Evolutionary conservation across 2,797 vertebrate species (phyloP), one percentile per base, ranked within the genome.

Genomic region (Hylomyscus alleni): DNA sequence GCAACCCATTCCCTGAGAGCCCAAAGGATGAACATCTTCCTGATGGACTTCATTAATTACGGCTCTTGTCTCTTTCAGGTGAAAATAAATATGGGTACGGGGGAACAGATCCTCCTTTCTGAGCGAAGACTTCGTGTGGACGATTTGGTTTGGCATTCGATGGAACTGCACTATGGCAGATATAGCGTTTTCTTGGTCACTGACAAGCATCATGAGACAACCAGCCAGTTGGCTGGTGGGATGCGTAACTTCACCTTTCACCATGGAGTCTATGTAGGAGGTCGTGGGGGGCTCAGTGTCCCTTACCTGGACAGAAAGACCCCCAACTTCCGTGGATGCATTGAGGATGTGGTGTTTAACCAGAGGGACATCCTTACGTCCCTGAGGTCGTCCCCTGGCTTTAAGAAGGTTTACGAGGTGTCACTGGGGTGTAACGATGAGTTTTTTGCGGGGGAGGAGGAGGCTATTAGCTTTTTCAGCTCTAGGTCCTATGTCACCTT

Each of bases 381-480:
- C 62, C 98, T 99, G 50, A 99, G 99, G 97, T 98, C 99, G 6
- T 99, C 99, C 93, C 97, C 99, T 40, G 99, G 99, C 73, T 98
- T 99, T 91, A 99, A 99, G 98, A 99, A 97, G 34, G 98, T 99
- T 95, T 98, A 99, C 94, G 99, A 99, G 97, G 99, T 99, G 90
- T 99, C 99, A 0, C 98, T 99, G 73, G 99, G 99, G 72, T 99
- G 99, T 96, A 99, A 98, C 95, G 99, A 99, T 34, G 99, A 99
- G 94, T 99, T 99, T 98, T 99, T 99, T 97, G 99, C 99, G 76
- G 98, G 96, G 3, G 99, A 99, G 93, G 98, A 99, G 78, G 99
- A 99, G 40, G 98, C 99, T 1, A 98, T 99, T 92, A 99, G 99
- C 98, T 99, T 99, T 97, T 99, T 99, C 97, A 99, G 99, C 97